Conservation (phyloP, 2,113 vertebrate genomes). For the Onychostruthus taczanowskii region DNA sequence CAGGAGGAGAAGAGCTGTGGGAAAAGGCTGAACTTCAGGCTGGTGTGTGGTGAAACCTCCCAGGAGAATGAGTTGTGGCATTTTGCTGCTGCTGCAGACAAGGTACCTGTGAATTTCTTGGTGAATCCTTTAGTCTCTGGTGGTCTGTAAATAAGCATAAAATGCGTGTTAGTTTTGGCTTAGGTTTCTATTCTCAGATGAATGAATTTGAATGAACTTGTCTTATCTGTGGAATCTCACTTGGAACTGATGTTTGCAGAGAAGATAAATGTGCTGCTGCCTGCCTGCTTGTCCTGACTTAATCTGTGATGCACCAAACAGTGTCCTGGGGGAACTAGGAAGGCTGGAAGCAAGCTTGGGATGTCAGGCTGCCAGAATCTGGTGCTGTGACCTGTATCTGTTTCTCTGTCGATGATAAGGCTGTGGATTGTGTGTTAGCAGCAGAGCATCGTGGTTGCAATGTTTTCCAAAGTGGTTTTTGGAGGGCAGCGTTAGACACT, state of each 20-base stretch:
- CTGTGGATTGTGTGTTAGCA: neutral
- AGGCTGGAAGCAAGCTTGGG: conserved; percentile 10
- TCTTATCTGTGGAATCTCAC: conserved; percentile 67
- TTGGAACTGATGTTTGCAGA: conserved; percentile 63
- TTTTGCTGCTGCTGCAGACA: neutral
- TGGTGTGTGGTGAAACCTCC: neutral
- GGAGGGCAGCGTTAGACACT: neutral
- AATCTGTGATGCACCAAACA: conserved; percentile 42
- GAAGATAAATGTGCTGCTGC: conserved; percentile 69
- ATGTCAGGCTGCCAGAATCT: conserved; percentile 38
- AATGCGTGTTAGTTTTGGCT: conserved; percentile 68
- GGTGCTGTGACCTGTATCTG: neutral
- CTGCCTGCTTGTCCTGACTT: conserved; percentile 67
- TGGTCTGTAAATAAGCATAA: conserved; percentile 69
- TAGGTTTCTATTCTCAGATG: conserved; percentile 64
- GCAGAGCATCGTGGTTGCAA: neutral
- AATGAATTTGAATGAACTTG: conserved; percentile 70
- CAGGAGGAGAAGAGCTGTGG: neutral
- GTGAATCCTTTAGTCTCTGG: conserved; percentile 64
- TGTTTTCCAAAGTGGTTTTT: neutral
- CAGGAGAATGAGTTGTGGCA: neutral
- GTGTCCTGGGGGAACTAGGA: conserved; percentile 49
- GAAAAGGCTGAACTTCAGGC: neutral
- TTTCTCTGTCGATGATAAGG: neutral
- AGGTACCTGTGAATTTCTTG: conserved; percentile 57